These are phyloP conservation scores for Neopelma chrysocephalum DNA, from an alignment of 2,797 vertebrate genomes.

Conservation along the genomic window DNA sequence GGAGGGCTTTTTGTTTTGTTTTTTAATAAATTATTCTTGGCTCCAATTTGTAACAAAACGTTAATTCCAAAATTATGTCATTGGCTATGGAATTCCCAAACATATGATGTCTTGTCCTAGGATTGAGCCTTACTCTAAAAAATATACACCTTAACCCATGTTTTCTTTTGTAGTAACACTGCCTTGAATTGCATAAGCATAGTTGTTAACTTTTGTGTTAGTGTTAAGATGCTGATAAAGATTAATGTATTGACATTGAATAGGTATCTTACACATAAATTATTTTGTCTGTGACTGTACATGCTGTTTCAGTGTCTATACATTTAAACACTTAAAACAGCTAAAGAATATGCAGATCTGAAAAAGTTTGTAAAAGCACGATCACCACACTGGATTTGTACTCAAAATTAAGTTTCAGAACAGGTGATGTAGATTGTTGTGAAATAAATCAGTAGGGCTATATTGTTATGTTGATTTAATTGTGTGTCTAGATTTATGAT, in stretches of 20 bases:
- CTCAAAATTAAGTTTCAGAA: not conserved
- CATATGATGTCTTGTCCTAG: not conserved
- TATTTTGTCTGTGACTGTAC: not conserved
- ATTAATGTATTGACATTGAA: not conserved
- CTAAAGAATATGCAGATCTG: not conserved
- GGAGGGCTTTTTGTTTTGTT: not conserved
- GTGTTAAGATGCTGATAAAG: not conserved
- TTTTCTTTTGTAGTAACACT: not conserved
- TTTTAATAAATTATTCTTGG: not conserved
- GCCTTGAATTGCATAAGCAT: not conserved
- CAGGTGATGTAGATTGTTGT: not conserved
- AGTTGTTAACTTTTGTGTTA: not conserved
- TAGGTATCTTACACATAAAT: not conserved
- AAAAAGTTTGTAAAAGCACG: not conserved
- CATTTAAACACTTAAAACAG: not conserved
- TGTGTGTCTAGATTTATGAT: slow-evolving; percentile 77
- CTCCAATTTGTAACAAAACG: not conserved
- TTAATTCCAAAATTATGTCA: not conserved
- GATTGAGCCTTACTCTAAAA: not conserved
- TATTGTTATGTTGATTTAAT: slow-evolving; percentile 72
- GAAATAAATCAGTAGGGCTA: slow-evolving; percentile 26
- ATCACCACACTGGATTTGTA: not conserved
- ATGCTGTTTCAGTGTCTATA: not conserved
- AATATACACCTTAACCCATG: not conserved
- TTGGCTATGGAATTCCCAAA: not conserved